phyloP scores from a whole-genome alignment of 2,888 invertebrate genomes.

The Dryobotodes eremita region DNA sequence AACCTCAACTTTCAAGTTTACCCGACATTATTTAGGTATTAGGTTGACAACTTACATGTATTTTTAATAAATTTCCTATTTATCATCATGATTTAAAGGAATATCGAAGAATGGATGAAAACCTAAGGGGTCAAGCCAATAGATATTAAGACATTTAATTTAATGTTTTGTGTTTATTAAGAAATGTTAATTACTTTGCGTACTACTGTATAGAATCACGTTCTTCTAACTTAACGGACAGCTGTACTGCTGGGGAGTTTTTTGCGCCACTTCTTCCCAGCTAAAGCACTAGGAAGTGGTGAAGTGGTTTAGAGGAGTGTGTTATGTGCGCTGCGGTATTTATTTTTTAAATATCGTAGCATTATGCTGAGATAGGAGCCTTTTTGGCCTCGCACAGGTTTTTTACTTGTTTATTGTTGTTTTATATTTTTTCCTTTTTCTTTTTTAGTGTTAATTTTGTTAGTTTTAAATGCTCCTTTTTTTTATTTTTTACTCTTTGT shows the following conservation, averaged over 20 bases:
- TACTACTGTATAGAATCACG: neutral
- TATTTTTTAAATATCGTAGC: too few relatives aligned
- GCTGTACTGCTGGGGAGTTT: neutral
- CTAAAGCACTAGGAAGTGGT: neutral
- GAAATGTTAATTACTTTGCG: neutral
- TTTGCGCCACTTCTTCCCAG: neutral
- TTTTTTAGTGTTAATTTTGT: too few relatives aligned
- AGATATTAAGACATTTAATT: neutral
- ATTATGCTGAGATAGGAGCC: too few relatives aligned
- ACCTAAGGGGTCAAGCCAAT: neutral
- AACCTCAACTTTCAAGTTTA: neutral
- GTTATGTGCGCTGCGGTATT: too few relatives aligned
- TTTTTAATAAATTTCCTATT: neutral
- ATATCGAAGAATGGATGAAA: neutral
- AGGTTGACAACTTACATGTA: neutral
- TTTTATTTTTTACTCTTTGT: too few relatives aligned
- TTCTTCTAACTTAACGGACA: neutral
- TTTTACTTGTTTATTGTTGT: too few relatives aligned
- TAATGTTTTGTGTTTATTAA: neutral
- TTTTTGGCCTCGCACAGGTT: too few relatives aligned
- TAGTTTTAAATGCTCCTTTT: too few relatives aligned
- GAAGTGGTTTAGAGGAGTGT: neutral
- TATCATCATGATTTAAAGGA: neutral
- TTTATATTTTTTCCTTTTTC: too few relatives aligned
- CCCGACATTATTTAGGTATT: neutral